Evolutionary conservation across 1,140 invertebrate species (phyloP).

Genomic region (Pogonomyrmex californicus): DNA sequence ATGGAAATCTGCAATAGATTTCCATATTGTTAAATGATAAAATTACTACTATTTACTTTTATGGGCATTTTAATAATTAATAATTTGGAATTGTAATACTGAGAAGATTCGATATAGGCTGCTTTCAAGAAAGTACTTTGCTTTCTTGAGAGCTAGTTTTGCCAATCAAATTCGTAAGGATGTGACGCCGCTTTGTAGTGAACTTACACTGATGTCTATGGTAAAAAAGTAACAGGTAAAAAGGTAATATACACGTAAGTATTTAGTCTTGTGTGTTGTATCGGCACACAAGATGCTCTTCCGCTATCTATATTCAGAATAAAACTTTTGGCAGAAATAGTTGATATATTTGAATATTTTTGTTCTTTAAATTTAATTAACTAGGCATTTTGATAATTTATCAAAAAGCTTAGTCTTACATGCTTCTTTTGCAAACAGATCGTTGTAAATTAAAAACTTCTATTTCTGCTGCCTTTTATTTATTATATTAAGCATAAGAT

Average conservation of each 20-base stretch:
- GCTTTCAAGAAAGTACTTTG: constrained; percentile 42
- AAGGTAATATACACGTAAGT: constrained; percentile 80
- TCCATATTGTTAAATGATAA: neutral
- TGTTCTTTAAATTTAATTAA: neutral
- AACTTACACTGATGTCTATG: neutral
- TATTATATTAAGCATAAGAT: neutral
- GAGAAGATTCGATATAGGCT: neutral
- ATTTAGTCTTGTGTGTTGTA: constrained; percentile 85
- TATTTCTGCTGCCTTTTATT: constrained; percentile 41
- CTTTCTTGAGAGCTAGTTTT: constrained; percentile 24
- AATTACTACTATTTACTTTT: neutral
- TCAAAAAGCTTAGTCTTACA: neutral
- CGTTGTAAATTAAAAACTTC: neutral
- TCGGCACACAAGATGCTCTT: constrained; percentile 82
- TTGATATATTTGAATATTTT: constrained; percentile 3
- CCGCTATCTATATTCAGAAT: constrained; percentile 57
- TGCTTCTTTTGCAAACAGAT: neutral
- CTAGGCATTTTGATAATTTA: constrained; percentile 7
- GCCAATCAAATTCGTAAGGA: constrained; percentile 36
- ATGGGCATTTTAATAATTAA: neutral
- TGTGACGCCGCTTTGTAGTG: constrained; percentile 43
- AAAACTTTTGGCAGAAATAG: constrained; percentile 56
- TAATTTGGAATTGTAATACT: neutral
- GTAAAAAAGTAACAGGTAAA: constrained; percentile 62
- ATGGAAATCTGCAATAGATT: constrained; percentile 18